phyloP scores from a whole-genome alignment of 2,797 vertebrate genomes.

The Erpetoichthys calabaricus region DNA sequence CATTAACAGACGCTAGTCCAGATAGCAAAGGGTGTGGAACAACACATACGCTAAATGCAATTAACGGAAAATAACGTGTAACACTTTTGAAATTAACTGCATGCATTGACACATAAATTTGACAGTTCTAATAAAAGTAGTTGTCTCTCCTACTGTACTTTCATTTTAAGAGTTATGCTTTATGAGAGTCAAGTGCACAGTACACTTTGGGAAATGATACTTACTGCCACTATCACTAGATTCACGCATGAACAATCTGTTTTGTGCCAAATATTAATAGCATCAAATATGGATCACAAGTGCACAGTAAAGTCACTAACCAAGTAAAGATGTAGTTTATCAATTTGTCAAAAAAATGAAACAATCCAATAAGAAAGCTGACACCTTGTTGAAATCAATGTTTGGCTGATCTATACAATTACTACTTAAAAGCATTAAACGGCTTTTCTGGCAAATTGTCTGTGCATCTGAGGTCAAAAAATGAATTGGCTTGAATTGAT shows the following conservation, averaged over 20 bases:
- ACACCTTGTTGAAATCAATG: conserved; percentile 7
- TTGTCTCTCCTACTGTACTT: too few species aligned
- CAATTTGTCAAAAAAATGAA: conserved; percentile 55
- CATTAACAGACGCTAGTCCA: too few species aligned
- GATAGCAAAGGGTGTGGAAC: too few species aligned
- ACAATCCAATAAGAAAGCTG: conserved; percentile 24
- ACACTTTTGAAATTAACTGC: too few species aligned
- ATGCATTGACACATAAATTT: too few species aligned
- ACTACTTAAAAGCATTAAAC: conserved; percentile 2
- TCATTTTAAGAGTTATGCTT: too few species aligned
- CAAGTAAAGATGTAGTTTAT: conserved; percentile 53
- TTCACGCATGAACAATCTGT: conserved; percentile 26
- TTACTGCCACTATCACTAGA: background rate
- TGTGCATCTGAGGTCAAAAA: conserved; percentile 2
- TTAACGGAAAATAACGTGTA: too few species aligned
- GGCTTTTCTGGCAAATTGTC: conserved; percentile 2
- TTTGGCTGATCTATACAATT: conserved; percentile 5
- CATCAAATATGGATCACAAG: conserved; percentile 53
- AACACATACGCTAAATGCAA: too few species aligned
- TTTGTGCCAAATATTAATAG: conserved; percentile 47
- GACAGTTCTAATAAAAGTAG: too few species aligned
- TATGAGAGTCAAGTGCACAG: too few species aligned
- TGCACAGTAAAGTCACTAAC: conserved; percentile 52
- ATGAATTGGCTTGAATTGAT: conserved; percentile 7
- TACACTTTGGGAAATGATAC: too few species aligned